Base-by-base conservation (phyloP, 2,797 vertebrate species). In the Numenius phaeopus region DNA sequence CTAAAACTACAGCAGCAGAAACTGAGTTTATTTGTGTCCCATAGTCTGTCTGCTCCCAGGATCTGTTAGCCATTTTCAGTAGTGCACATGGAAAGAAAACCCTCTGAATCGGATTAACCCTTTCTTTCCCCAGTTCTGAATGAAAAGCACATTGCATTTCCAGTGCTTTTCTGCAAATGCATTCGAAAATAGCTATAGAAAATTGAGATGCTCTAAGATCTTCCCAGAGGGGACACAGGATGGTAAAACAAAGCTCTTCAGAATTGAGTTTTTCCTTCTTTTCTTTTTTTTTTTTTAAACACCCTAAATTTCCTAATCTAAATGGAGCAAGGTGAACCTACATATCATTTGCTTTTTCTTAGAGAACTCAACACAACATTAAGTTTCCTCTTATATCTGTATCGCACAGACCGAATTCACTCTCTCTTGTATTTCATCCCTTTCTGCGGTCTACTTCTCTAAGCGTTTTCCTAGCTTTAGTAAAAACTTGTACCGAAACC, bases 21-120 rank as follows among this genome's bases (percentile, higher is more conserved):
- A 96, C 52, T 21, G 77, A 14, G 93, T 94, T 97, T 97, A 97
- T 97, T 97, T 97, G 96, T 80, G 94, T 94, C 94, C 88, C 29
- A 4, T 3, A 84, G 95, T 14, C 93, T 94, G 97, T 93, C 95
- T 96, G 94, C 88, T 64, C 80, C 0, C 0, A 72, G 72, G 75
- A 72, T 96, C 96, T 92, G 78, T 62, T 97, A 59, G 69, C 66
- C 94, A 22, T 70, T 76, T 77, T 82, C 90, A 93, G 94, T n/a
- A 47, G 62, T 23, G 65, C 58, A n/a, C 1, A 26, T 2, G 30
- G 84, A 91, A 94, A 91, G 73, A 91, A 91, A 93, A 21, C 37
- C n/a, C 76, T 29, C 14, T 2, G 87, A 55, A 79, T 55, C 17
- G 14, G 26, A 24, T 95, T 90, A 97, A 97, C 87, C 18, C 44